Evolutionary conservation across 1,140 invertebrate species (phyloP), one percentile per base, ranked within the genome.

Genomic region (Bombus soroeensis): DNA sequence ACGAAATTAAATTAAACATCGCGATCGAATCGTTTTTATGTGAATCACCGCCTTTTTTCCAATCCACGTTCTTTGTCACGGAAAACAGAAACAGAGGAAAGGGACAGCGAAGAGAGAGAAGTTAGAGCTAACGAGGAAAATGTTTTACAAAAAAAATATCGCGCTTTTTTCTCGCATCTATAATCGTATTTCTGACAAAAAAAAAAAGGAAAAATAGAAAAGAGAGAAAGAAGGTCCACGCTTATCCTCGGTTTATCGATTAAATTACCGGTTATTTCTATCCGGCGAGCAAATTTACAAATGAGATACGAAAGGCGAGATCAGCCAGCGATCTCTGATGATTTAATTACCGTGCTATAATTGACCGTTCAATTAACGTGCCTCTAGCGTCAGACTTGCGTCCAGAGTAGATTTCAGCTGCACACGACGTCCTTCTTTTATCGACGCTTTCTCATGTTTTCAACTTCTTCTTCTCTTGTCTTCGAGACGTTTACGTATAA

Each of bases 321-420:
- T 43, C 41, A 34, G 3, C 18, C 57, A 37, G 47, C 37, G 41
- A 81, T 73, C n/a, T 53, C 41, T 39, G 57, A 66, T 57, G 39
- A 43, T 76, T 83, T 83, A 83, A 83, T 83, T 53, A 83, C 71
- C 39, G 59, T n/a, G 4, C 9, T 41, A 3, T 83, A 83, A 83
- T 83, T 39, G 59, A 75, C 25, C n/a, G 71, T 83, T 75, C 53
- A 47, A 83, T 75, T 75, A 75, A n/a, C 57, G 18, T 47, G 37
- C 53, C 47, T 12, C 39, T 18, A 9, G 39, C 37, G 37, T 72
- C 39, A 72, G 9, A 25, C 43, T 37, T 41, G 0, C 25, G 1
- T n/a, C 6, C 22, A 9, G 18, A 12, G 34, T 39, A 39, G 37
- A 47, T 12, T 53, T 41, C 13, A 66, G n/a, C 32, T 25, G 25